Percentiles rank a stretch among this genome's conserved stretches.
phyloP scores from a whole-genome alignment of 2,888 invertebrate genomes.

The Myopa tessellatipennis region DNA sequence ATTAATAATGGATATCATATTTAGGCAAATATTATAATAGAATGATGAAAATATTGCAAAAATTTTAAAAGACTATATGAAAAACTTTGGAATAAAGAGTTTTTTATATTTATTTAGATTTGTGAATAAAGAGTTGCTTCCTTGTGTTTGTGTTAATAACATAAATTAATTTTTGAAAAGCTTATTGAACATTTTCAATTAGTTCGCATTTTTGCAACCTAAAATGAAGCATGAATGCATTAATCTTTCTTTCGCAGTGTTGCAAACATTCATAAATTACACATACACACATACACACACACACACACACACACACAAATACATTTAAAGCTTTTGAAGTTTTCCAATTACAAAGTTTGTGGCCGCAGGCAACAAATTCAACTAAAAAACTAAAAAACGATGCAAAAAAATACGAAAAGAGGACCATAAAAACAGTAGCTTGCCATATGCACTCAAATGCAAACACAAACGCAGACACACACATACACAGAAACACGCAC shows the following conservation, averaged over 20 bases:
- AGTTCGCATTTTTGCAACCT: background rate
- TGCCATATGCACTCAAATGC: background rate
- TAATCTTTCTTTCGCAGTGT: conserved; percentile 4
- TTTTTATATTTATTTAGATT: background rate
- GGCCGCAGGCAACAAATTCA: conserved; percentile 5
- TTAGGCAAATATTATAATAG: no score
- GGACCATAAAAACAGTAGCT: background rate
- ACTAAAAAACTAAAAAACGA: background rate
- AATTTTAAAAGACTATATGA: background rate
- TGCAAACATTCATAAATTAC: no score
- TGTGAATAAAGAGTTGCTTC: background rate
- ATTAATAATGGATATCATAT: no score
- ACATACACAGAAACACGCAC: conserved; percentile 2
- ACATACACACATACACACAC: background rate
- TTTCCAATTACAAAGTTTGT: conserved; percentile 38
- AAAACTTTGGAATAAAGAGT: background rate
- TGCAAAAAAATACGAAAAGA: background rate
- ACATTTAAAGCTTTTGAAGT: conserved; percentile 26
- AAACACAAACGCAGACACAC: background rate
- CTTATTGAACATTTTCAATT: background rate
- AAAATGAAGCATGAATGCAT: conserved; percentile 4
- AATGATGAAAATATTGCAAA: background rate
- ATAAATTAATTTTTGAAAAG: background rate
- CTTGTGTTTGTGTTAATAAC: background rate
- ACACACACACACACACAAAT: background rate